Conservation (phyloP, 2,888 invertebrate species). For the Drosophila prolongata region DNA sequence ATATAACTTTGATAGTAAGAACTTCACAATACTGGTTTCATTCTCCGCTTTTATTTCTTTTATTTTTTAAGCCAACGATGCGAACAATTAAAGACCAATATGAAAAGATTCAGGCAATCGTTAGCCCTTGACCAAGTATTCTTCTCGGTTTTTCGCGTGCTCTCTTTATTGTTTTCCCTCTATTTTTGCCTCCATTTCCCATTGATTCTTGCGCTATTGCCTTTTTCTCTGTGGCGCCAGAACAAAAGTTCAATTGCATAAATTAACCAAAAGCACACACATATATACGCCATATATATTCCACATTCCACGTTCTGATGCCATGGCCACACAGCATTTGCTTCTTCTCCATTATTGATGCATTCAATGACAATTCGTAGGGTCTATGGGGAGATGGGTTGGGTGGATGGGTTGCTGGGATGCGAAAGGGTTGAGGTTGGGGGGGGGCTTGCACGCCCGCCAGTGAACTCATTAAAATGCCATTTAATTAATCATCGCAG, state of each 20-base stretch:
- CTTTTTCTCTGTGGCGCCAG: slow-evolving; percentile 34
- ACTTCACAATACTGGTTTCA: neutral
- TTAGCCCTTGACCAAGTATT: slow-evolving; percentile 30
- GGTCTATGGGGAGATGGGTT: neutral
- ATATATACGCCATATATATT: slow-evolving; percentile 37
- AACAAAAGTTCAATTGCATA: slow-evolving; percentile 76
- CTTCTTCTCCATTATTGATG: slow-evolving; percentile 62
- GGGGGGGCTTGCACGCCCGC: slow-evolving; percentile 37
- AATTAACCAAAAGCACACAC: slow-evolving; percentile 64
- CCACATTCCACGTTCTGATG: slow-evolving; percentile 29
- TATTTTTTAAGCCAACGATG: slow-evolving; percentile 7
- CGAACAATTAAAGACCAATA: slow-evolving; percentile 32
- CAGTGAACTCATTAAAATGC: slow-evolving; percentile 81
- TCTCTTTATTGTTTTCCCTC: neutral
- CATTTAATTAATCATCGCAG: slow-evolving; percentile 81
- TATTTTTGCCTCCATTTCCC: neutral
- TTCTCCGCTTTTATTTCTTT: neutral
- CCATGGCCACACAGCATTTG: slow-evolving; percentile 22
- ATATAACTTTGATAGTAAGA: too few relatives aligned
- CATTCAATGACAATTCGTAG: slow-evolving; percentile 61
- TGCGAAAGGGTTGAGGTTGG: slow-evolving; percentile 13
- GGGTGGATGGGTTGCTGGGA: neutral
- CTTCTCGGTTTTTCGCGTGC: slow-evolving; percentile 4
- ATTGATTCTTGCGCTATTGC: slow-evolving; percentile 25
- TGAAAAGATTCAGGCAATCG: slow-evolving; percentile 16